A percentile compares a stretch with the other conserved stretches of the same genome.
Conservation (phyloP, 2,888 invertebrate species). For the Cataglyphis altisquamis region DNA sequence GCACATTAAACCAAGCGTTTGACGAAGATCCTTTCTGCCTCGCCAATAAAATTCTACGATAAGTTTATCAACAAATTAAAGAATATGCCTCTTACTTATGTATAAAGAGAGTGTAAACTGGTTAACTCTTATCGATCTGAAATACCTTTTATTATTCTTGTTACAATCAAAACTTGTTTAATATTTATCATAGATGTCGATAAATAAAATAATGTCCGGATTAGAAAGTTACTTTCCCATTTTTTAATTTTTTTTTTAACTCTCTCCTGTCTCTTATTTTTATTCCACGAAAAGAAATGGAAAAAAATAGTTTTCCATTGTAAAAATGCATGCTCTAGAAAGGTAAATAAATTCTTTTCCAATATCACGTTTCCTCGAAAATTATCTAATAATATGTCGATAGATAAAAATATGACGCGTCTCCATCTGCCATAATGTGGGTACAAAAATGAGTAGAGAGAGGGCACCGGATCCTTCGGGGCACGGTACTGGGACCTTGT, state of each 20-base stretch:
- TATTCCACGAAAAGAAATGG: not conserved
- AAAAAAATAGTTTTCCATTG: not conserved
- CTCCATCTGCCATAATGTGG: not conserved
- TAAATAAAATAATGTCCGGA: not conserved
- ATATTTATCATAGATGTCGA: not conserved
- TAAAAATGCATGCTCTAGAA: not conserved
- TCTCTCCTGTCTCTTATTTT: not conserved
- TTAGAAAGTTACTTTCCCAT: not conserved
- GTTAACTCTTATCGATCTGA: not conserved
- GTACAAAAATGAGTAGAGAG: not conserved
- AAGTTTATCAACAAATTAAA: conserved; percentile 13
- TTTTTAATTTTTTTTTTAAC: not conserved
- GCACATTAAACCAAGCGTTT: conserved; percentile 32
- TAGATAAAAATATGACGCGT: not conserved
- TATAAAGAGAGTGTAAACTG: not conserved
- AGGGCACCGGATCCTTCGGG: conserved; percentile 2
- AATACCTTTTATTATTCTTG: not conserved
- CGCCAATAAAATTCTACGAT: conserved; percentile 7
- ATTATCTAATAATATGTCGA: not conserved
- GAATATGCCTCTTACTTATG: not conserved
- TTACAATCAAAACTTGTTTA: not conserved
- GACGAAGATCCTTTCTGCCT: not conserved
- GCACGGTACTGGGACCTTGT: conserved; percentile 31
- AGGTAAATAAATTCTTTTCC: not conserved
- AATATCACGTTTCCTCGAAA: not conserved